phyloP scores from a whole-genome alignment of 2,888 invertebrate species.

The Epistrophella euchroma region DNA sequence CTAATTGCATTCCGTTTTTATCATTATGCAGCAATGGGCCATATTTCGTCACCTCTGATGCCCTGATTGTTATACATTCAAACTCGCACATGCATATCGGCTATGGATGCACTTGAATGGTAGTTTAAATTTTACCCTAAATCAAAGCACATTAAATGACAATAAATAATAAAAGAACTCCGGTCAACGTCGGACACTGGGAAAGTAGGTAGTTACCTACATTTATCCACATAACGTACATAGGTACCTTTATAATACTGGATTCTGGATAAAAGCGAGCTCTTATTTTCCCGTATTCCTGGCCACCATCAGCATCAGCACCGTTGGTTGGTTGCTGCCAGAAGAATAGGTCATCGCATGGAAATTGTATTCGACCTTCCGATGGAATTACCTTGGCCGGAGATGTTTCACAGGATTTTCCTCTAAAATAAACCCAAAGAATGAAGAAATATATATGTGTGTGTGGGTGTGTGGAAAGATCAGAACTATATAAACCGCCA shows the following conservation, averaged over 20 bases:
- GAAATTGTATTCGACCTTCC: slow-evolving; percentile 54
- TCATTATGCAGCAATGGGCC: slow-evolving; percentile 14
- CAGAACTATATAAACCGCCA: neutral
- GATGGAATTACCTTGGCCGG: slow-evolving; percentile 46
- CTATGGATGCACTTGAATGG: slow-evolving; percentile 32
- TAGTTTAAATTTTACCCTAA: slow-evolving; percentile 50
- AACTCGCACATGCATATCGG: neutral
- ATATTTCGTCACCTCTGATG: slow-evolving; percentile 40
- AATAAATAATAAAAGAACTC: slow-evolving; percentile 52
- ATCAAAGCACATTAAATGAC: slow-evolving; percentile 58
- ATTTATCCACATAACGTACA: too few relatives aligned
- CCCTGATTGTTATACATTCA: neutral
- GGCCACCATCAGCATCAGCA: neutral
- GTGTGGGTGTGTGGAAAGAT: slow-evolving; percentile 8
- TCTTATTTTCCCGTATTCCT: slow-evolving; percentile 8
- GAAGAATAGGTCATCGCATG: slow-evolving; percentile 26
- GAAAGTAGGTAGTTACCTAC: neutral
- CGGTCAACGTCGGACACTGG: neutral
- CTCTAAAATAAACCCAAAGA: slow-evolving; percentile 15
- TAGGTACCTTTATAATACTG: neutral
- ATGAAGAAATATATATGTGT: neutral
- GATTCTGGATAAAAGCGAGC: slow-evolving; percentile 8
- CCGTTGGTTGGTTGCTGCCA: neutral
- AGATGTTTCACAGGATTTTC: slow-evolving; percentile 33
- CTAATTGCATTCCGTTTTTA: slow-evolving; percentile 57